Evolutionary conservation across 2,113 vertebrate genomes (phyloP).

Genomic region (Tyrannus savana): DNA sequence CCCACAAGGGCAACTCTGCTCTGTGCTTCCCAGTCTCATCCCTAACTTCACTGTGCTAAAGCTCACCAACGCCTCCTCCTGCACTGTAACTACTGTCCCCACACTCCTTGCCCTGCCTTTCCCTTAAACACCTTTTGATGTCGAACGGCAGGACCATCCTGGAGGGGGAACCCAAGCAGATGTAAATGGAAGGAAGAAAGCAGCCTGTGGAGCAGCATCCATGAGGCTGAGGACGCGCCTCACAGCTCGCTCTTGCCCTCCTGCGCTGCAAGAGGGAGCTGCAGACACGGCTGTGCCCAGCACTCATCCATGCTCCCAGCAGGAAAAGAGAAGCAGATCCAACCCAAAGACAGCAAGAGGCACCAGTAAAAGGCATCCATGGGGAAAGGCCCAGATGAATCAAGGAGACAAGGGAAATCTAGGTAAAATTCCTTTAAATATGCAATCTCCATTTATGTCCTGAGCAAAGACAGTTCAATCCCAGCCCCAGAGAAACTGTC

Average conservation of each 20-base stretch:
- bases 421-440: not conserved
- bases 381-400: not conserved
- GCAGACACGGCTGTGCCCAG: not conserved
- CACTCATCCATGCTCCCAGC: not conserved
- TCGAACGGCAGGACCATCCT: not conserved
- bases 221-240: not conserved
- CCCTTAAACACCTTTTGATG: not conserved
- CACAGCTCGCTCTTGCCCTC: conserved; percentile 53
- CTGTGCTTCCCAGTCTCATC: not conserved
- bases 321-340: not conserved
- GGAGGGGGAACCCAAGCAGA: not conserved
- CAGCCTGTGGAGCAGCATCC: not conserved
- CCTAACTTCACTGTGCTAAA: not conserved
- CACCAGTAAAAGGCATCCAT: not conserved
- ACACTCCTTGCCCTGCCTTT: not conserved
- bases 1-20: not conserved
- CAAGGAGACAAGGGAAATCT: not conserved
- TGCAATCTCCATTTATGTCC: not conserved
- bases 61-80: not conserved
- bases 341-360: not conserved
- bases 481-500: rapidly evolving
- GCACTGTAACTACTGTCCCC: not conserved
- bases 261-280: conserved; percentile 38
- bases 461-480: not conserved
- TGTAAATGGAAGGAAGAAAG: not conserved